phyloP scores from a whole-genome alignment of 2,797 vertebrate species.

The Rhynchotus rufescens region DNA sequence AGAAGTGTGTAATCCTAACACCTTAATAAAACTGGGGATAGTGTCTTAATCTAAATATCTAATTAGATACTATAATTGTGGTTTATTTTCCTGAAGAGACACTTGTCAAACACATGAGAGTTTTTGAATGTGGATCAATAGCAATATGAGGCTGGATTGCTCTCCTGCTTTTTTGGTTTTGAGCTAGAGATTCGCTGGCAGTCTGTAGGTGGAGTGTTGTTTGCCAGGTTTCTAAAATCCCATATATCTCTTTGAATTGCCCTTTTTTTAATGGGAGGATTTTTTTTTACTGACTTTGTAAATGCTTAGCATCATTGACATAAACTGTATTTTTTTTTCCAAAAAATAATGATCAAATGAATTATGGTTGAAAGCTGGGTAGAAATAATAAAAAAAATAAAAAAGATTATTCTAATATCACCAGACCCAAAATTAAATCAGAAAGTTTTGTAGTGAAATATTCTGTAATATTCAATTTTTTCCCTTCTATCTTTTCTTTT shows the following conservation, averaged over 20 bases:
- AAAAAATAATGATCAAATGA: not conserved
- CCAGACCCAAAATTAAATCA: not conserved
- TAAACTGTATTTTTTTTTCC: not conserved
- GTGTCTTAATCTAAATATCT: not conserved
- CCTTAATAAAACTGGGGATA: not conserved
- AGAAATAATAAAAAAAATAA: not conserved
- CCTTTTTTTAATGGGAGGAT: not conserved
- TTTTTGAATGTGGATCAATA: not conserved
- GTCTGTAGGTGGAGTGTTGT: not conserved
- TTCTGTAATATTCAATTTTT: not conserved
- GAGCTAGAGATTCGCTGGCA: not conserved
- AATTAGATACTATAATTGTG: not conserved
- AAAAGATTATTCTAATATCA: not conserved
- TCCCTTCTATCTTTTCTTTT: not conserved
- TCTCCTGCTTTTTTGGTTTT: not conserved
- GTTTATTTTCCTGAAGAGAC: not conserved
- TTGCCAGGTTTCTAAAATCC: not conserved
- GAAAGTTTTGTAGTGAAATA: not conserved
- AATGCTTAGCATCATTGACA: not conserved
- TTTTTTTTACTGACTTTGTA: not conserved
- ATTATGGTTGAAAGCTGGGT: not conserved
- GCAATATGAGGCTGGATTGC: not conserved
- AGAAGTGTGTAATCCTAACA: not conserved
- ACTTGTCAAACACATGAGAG: not conserved
- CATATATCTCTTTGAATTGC: not conserved